These are phyloP conservation scores for Opisthocomus hoazin DNA, from an alignment of 2,113 vertebrate species.

Conservation along the genomic window DNA sequence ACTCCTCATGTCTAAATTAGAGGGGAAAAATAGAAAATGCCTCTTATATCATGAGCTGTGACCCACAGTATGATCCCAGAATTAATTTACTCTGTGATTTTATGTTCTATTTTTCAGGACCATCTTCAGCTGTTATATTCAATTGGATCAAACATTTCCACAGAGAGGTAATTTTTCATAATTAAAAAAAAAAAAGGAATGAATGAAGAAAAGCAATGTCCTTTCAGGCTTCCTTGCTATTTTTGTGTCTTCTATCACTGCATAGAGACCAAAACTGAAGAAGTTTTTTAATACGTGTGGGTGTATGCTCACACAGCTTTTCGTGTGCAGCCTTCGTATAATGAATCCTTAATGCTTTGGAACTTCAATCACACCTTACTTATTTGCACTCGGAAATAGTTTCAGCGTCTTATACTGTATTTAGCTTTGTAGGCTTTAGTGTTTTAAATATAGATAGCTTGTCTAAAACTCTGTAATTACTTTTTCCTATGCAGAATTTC, in stretches of 20 bases:
- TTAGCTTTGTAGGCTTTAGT: neutral
- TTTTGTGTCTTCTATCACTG: neutral
- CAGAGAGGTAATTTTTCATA: constrained; percentile 82
- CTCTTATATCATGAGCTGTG: neutral
- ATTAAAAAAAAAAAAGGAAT: neutral
- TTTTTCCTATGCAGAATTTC: constrained; percentile 79
- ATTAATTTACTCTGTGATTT: constrained; percentile 37
- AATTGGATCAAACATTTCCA: constrained; percentile 80
- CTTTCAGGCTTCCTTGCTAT: neutral
- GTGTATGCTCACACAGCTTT: neutral
- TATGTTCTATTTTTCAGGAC: constrained; percentile 80
- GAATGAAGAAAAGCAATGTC: neutral
- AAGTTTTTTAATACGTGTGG: neutral
- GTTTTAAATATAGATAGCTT: neutral
- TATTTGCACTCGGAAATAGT: neutral
- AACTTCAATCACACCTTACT: neutral
- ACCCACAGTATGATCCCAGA: neutral
- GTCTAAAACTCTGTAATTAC: constrained; percentile 7
- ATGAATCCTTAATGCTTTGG: neutral
- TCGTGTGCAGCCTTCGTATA: neutral
- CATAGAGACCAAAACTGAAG: neutral
- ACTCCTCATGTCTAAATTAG: neutral
- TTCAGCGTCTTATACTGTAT: neutral
- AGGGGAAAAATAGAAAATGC: neutral
- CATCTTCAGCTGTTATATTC: constrained; percentile 88